Evolutionary conservation across 2,888 invertebrate genomes (phyloP), one percentile per base, ranked within the genome.

Genomic region (Lepidocyrtoides sp.): DNA sequence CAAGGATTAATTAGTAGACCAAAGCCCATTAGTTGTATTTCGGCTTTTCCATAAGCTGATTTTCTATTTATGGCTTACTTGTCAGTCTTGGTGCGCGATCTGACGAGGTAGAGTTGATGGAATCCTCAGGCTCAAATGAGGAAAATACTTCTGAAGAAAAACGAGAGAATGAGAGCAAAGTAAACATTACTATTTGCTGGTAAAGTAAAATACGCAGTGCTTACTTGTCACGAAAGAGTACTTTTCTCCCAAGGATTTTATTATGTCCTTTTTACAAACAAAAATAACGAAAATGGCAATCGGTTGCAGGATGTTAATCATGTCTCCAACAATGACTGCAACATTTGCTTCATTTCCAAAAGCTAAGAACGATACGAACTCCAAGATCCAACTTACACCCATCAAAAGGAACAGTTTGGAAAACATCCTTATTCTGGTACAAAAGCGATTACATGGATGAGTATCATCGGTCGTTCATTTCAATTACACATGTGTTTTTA

Each of bases 331-430:
- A 63, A 91, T 82, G 12, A 75, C 36, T 8, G 60, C 32, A n/a
- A 89, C 41, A 23, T 81, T 85, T 4, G 85, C 10, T 2, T 63
- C 26, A 0, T 12, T 29, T 26, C 82, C 86, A 29, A 89, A 91
- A 1, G 23, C 48, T n/a, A 83, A 69, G 23, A 60, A 91, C 10
- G 91, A 72, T 0, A 91, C 44, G 0, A 92, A 3, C 51, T 93
- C 93, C 17, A 86, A 79, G 10, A 85, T 60, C 93, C 92, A 93
- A n/a, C 63, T 89, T 0, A 88, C 14, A 8, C 93, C 93, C 91
- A 93, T 91, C n/a, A 93, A 79, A 3, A 91, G 51, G n/a, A 92
- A 92, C n/a, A 93, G 82, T 60, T 93, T 93, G 7, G 86, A 60
- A 69, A 91, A 92, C 23, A 93, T 60, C 20, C 60, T 23, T 51